Evolutionary conservation across 2,797 vertebrate species (phyloP).

Genomic region (Sebastes elongatus): DNA sequence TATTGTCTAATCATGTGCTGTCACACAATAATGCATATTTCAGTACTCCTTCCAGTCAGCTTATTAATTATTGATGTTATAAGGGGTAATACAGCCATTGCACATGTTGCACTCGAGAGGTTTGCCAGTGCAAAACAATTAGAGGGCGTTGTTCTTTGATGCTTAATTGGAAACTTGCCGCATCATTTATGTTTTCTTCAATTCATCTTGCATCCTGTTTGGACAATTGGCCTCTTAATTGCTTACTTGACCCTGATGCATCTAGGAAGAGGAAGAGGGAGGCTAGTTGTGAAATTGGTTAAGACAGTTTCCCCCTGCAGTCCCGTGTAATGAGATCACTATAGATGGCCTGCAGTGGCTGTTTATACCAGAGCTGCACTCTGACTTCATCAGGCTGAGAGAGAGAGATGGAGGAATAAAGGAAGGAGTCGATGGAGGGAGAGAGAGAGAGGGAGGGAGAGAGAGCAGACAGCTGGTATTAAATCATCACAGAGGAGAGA

Average conservation of each 20-base stretch:
- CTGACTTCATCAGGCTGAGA: slow-evolving; percentile 66
- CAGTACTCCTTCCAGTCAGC: slow-evolving; percentile 27
- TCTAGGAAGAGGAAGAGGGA: slow-evolving; percentile 42
- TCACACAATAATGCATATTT: slow-evolving; percentile 48
- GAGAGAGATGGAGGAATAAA: slow-evolving; percentile 20
- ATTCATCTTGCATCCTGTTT: slow-evolving; percentile 63
- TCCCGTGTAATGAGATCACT: slow-evolving; percentile 77
- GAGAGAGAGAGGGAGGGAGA: background rate
- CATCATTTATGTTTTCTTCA: slow-evolving; percentile 61
- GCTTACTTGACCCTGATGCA: slow-evolving; percentile 76
- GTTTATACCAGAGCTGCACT: slow-evolving; percentile 62
- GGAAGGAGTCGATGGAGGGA: background rate
- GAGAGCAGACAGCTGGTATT: slow-evolving; percentile 51
- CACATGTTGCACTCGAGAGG: slow-evolving; percentile 37
- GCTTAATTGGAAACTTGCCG: slow-evolving; percentile 66
- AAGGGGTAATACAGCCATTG: slow-evolving; percentile 45
- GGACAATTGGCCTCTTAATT: slow-evolving; percentile 75
- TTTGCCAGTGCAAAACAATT: slow-evolving; percentile 60
- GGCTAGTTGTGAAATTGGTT: slow-evolving; percentile 71
- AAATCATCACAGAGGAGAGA: slow-evolving; percentile 63
- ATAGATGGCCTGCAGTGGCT: slow-evolving; percentile 67
- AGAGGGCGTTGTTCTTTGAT: slow-evolving; percentile 48
- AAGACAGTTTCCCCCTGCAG: slow-evolving; percentile 77
- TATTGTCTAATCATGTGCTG: slow-evolving; percentile 28
- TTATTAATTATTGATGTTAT: slow-evolving; percentile 62